Evolutionary conservation across 2,113 vertebrate genomes (phyloP).

Genomic region (Rhinoptilus africanus): DNA sequence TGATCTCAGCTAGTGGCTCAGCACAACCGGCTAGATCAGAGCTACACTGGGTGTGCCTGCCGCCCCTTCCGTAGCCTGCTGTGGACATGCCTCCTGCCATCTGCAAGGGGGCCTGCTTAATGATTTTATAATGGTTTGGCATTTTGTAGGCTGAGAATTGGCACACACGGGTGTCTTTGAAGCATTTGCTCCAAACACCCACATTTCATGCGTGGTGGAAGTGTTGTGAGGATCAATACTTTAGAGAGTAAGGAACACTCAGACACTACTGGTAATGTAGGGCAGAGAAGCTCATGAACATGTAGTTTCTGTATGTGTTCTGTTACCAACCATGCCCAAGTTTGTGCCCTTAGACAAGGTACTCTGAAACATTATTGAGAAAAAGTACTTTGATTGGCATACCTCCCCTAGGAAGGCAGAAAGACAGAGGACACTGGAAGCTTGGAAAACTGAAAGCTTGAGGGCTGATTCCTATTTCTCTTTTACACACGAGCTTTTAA

Average conservation of each 20-base stretch:
- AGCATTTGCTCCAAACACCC: not conserved
- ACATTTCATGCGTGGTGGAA: not conserved
- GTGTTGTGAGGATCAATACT: not conserved
- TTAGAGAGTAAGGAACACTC: not conserved
- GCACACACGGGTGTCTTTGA: not conserved
- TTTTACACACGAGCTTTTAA: not conserved
- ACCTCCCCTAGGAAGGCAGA: not conserved
- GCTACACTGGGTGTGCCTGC: not conserved
- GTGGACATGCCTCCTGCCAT: not conserved
- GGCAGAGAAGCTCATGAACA: not conserved
- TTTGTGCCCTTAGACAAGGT: not conserved
- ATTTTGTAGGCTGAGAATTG: constrained; percentile 40
- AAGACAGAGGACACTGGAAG: not conserved
- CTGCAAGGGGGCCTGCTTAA: not conserved
- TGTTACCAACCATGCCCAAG: rapidly evolving
- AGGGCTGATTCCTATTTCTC: not conserved
- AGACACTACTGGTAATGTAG: not conserved
- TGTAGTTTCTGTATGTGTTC: not conserved
- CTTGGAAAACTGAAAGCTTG: not conserved
- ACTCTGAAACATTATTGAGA: not conserved
- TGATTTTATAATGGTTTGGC: not conserved
- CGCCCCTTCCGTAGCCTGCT: not conserved
- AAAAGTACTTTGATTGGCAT: not conserved
- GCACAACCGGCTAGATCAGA: not conserved
- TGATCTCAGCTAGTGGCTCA: not conserved